Conservation (phyloP, 2,888 invertebrate species). For the Cyclophora albipunctata region DNA sequence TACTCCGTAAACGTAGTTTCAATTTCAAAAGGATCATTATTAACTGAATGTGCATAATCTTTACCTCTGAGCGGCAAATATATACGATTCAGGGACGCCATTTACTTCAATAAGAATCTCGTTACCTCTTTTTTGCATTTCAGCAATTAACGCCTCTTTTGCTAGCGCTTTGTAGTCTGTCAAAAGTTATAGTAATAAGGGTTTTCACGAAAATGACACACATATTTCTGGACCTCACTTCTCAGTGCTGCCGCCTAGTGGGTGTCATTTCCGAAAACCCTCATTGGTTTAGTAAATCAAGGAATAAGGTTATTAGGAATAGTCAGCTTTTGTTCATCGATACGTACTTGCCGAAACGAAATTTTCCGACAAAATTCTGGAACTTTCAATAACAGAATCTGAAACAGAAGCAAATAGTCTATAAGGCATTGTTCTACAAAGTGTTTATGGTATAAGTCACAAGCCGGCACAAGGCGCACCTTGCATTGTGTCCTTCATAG, state of each 20-base stretch:
- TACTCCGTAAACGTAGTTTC: too few species aligned
- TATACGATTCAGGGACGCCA: slow-evolving; percentile 44
- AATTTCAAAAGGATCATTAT: too few species aligned
- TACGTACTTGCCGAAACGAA: slow-evolving; percentile 53
- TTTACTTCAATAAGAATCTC: slow-evolving; percentile 47
- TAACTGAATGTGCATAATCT: too few species aligned
- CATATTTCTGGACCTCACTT: not conserved
- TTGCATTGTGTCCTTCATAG: slow-evolving; percentile 49
- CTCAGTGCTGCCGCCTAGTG: not conserved
- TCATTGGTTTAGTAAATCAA: not conserved
- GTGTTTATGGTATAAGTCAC: not conserved
- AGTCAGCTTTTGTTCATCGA: too few species aligned
- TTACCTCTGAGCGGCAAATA: slow-evolving; percentile 63
- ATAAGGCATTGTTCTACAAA: not conserved
- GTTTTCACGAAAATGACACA: not conserved
- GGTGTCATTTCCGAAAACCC: not conserved
- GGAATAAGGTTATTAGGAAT: not conserved
- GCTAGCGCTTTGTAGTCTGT: slow-evolving; percentile 49
- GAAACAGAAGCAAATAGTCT: slow-evolving; percentile 17
- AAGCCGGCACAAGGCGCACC: slow-evolving; percentile 25
- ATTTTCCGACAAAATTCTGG: slow-evolving; percentile 45
- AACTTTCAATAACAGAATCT: slow-evolving; percentile 59
- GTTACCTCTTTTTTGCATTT: slow-evolving; percentile 58
- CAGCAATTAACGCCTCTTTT: slow-evolving; percentile 46
- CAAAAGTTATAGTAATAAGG: not conserved